A percentile compares a stretch with the other conserved stretches of the same genome.
These are phyloP conservation scores for Suillia variegata DNA, from an alignment of 2,888 invertebrate genomes.

Conservation along the genomic window DNA sequence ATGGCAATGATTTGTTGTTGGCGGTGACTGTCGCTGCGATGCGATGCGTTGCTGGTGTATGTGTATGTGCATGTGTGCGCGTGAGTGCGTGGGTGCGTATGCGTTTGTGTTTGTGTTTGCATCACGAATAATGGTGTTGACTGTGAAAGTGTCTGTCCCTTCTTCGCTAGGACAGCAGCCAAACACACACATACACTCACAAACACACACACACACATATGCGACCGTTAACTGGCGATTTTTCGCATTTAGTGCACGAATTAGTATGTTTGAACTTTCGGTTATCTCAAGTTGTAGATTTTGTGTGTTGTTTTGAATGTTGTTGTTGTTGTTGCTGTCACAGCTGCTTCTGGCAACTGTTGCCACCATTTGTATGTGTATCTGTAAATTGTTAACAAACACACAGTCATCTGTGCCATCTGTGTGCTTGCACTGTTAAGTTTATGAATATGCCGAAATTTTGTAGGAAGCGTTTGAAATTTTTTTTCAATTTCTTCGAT, in stretches of 20 bases:
- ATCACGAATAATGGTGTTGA: constrained; percentile 17
- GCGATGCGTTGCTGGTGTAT: not conserved
- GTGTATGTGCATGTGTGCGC: constrained; percentile 5
- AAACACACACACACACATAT: too few species aligned
- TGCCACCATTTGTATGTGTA: constrained; percentile 6
- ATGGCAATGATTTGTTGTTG: constrained; percentile 40
- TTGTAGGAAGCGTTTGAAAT: constrained; percentile 14
- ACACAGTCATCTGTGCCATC: too few species aligned
- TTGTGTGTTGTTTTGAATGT: constrained; percentile 25
- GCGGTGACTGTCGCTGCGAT: constrained; percentile 35
- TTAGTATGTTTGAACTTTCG: constrained; percentile 50
- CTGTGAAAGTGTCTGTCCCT: not conserved
- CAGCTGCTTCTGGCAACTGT: constrained; percentile 15
- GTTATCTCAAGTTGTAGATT: constrained; percentile 54
- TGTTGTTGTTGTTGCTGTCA: not conserved
- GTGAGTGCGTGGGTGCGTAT: constrained; percentile 34
- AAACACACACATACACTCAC: too few species aligned
- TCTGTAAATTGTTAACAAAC: not conserved
- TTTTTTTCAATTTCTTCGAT: not conserved
- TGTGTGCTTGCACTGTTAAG: not conserved
- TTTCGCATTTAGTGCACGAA: constrained; percentile 32
- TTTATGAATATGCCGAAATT: constrained; percentile 21
- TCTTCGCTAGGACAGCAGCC: constrained; percentile 20
- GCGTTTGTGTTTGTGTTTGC: constrained; percentile 14
- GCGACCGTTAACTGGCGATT: constrained; percentile 40